Evolutionary conservation across 2,888 invertebrate species (phyloP), one percentile per base, ranked within the genome.

Genomic region (Agonopterix subpropinquella): DNA sequence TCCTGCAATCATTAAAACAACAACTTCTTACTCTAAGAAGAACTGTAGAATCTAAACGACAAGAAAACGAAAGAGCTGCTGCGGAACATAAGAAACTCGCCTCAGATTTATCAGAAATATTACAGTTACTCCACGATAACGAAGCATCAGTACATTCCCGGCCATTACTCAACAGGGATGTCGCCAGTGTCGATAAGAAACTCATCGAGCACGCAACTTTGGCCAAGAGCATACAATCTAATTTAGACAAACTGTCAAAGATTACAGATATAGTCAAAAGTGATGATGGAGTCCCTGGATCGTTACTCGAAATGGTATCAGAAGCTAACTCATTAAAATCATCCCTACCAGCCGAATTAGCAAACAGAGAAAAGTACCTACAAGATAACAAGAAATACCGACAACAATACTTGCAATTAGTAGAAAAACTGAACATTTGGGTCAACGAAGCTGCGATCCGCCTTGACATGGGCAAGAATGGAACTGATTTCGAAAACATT

Each of bases 1-100:
- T 97, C 61, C 73, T 98, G 15, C 96, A 97, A 65, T 93, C 94
- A 0, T 74, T 98, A 13, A 97, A 96, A 75, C 95, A 96, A 69
- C 95, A 96, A 58, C 80, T 97, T 11, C 91, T 94, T 48, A 92
- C 92, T 50, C 80, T 98, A 3, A 91, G 96, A 69, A 91, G 95
- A 66, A 89, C 93, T 1, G 96, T 97, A 0, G 97, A 97, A 68
- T 93, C 93, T 37, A 95, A 96, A 70, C 91, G 95, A 37, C 94
- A 96, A 70, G 95, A 97, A 65, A 96, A 96, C 67, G 96, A 97
- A 73, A 90, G 93, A 47, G 95, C 96, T 0, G 93, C 95, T 5
- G 96, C 96, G 15, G 97, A 97, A 67, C 96, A 97, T 72, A 92
- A 92, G 64, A 95, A 97, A 81, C 86, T 97, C 47, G 93, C 94